Evolutionary conservation across 2,113 vertebrate species (phyloP).

Genomic region (Tychaedon coryphoeus): DNA sequence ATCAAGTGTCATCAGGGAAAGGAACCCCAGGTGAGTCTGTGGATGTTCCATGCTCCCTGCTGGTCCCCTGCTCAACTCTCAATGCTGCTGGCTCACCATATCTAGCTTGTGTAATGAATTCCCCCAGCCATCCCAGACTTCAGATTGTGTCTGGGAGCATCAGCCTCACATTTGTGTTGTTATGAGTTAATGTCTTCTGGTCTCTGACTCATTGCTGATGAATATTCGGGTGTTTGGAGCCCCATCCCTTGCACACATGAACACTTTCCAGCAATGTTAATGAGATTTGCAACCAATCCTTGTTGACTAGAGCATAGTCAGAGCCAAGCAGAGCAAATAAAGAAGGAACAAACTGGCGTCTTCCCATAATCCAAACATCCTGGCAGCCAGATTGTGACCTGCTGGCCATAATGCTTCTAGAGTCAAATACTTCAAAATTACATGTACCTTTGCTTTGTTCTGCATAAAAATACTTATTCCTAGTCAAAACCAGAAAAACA

Average conservation of each 20-base stretch:
- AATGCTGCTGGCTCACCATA: rapidly evolving
- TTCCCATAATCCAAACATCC: background rate
- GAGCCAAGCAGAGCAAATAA: background rate
- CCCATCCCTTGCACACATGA: background rate
- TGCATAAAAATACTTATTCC: background rate
- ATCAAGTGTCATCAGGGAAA: background rate
- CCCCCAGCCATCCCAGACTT: background rate
- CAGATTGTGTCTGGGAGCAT: background rate
- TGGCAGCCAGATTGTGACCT: background rate
- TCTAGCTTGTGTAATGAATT: background rate
- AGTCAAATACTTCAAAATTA: background rate
- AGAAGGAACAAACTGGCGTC: rapidly evolving
- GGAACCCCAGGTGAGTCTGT: background rate
- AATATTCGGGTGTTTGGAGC: background rate
- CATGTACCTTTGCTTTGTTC: background rate
- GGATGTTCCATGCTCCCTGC: background rate
- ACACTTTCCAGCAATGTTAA: background rate
- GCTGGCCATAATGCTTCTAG: background rate
- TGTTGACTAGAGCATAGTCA: background rate
- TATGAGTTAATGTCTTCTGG: background rate
- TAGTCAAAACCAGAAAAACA: background rate
- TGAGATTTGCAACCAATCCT: background rate
- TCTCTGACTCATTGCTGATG: conserved; percentile 16
- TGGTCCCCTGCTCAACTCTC: background rate
- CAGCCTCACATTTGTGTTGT: background rate